These are phyloP conservation scores for Carassius gibelio DNA, from an alignment of 2,113 vertebrate species.

Conservation along the genomic window DNA sequence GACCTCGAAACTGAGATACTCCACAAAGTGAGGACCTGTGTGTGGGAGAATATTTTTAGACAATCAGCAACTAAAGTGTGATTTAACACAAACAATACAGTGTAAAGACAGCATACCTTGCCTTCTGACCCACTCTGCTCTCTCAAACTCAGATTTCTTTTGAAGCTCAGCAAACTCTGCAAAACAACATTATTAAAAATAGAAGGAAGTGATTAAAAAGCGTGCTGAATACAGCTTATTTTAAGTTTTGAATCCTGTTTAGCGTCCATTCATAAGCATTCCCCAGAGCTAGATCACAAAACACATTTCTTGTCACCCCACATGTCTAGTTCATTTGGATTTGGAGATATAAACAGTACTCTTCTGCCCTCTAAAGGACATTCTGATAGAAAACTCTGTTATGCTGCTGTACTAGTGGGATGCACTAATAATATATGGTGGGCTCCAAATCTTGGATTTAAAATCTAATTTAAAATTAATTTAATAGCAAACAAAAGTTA, in stretches of 20 bases:
- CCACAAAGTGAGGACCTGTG: constrained; percentile 96
- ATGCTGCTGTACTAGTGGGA: background rate
- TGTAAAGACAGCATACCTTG: constrained; percentile 80
- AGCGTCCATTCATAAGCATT: constrained; percentile 12
- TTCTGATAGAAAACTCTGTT: constrained; percentile 50
- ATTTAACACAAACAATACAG: background rate
- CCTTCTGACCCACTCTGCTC: constrained; percentile 94
- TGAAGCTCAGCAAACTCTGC: constrained; percentile 92
- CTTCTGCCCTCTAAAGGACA: constrained; percentile 72
- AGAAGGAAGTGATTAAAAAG: background rate
- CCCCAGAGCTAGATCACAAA: background rate
- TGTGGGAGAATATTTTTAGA: constrained; percentile 45
- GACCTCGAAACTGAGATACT: constrained; percentile 92
- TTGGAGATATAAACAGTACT: constrained; percentile 41
- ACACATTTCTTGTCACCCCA: background rate
- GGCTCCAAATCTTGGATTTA: background rate
- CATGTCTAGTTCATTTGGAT: background rate
- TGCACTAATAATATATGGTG: background rate
- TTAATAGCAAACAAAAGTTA: background rate
- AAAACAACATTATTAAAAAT: constrained; percentile 4
- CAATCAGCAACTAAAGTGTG: background rate
- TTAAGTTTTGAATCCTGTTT: background rate
- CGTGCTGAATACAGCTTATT: background rate
- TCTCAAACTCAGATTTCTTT: constrained; percentile 94
- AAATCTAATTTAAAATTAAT: background rate